Evolutionary conservation across 2,888 invertebrate genomes (phyloP).

Genomic region (Gnatocerus cornutus): DNA sequence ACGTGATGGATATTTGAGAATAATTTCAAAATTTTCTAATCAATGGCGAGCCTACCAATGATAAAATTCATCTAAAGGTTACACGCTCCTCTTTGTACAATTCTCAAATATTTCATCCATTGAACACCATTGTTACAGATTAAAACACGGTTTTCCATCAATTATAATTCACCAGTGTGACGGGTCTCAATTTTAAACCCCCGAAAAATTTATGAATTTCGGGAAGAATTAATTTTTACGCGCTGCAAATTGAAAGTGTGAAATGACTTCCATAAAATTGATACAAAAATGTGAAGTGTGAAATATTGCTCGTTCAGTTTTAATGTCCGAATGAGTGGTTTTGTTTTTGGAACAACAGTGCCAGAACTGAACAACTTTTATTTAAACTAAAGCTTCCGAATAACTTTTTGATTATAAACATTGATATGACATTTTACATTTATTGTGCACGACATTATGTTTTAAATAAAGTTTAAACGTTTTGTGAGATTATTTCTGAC

Average conservation of each 20-base stretch:
- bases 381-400: neutral
- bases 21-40: constrained; percentile 29
- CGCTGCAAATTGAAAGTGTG: constrained; percentile 3
- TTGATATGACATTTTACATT: constrained; percentile 1
- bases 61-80: constrained; percentile 11
- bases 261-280: constrained; percentile 5
- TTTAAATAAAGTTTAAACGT: neutral
- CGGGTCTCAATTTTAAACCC: neutral
- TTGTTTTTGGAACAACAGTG: neutral
- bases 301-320: neutral
- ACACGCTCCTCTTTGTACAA: no score
- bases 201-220: neutral
- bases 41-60: constrained; percentile 5
- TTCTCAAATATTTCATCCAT: neutral
- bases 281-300: neutral
- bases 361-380: neutral
- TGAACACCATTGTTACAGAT: neutral
- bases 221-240: neutral
- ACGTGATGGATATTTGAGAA: constrained; percentile 32
- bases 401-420: neutral
- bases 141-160: constrained; percentile 4
- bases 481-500: neutral
- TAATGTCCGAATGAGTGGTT: neutral
- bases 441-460: neutral
- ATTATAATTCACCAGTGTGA: neutral